These are phyloP conservation scores for Sesamia nonagrioides DNA, from an alignment of 1,140 invertebrate genomes.

Conservation along the genomic window DNA sequence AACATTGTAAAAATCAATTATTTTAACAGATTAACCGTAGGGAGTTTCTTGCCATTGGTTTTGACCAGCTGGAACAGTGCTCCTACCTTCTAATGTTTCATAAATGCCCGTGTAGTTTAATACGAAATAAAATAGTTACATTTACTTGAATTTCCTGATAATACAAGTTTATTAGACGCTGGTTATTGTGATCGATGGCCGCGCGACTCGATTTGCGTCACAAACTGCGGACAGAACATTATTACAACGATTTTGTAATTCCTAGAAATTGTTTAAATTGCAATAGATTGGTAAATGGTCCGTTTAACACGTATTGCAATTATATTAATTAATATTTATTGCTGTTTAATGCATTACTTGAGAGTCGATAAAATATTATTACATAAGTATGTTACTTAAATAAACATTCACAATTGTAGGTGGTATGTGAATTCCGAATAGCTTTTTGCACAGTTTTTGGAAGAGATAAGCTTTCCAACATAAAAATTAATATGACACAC, in stretches of 20 bases:
- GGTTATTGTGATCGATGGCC: no score
- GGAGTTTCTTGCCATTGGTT: no score
- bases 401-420: no score
- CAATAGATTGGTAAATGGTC: conserved; percentile 8
- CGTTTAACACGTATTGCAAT: conserved; percentile 37
- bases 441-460: background rate
- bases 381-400: background rate
- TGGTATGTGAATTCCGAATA: no score
- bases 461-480: background rate
- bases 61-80: no score
- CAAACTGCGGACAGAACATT: conserved; percentile 10
- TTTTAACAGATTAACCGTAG: no score
- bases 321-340: conserved; percentile 27
- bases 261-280: conserved; percentile 25
- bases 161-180: no score
- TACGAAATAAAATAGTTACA: no score
- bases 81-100: no score
- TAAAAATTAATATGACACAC: background rate
- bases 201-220: background rate
- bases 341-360: conserved; percentile 8
- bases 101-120: no score
- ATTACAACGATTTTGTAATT: conserved; percentile 24
- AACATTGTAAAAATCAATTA: no score
- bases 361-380: conserved; percentile 1
- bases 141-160: no score